Evolutionary conservation across 1,140 invertebrate genomes (phyloP).

Genomic region (Chrysoperla carnea): DNA sequence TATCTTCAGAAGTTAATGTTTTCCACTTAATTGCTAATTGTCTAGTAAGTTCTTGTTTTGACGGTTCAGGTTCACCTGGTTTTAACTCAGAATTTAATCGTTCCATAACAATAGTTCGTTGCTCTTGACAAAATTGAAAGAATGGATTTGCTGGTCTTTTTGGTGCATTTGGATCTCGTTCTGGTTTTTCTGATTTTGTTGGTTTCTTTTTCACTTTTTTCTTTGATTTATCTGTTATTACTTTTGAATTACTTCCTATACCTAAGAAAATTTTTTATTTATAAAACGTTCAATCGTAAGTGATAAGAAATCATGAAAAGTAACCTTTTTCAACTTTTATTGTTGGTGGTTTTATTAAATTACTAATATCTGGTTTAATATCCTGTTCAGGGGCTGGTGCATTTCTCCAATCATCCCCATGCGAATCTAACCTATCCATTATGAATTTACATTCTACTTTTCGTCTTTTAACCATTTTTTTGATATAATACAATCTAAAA

Average conservation of each 20-base stretch:
- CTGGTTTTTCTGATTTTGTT: slow-evolving; percentile 28
- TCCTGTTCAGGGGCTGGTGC: slow-evolving; percentile 19
- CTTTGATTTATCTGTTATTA: slow-evolving; percentile 16
- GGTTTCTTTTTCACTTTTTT: slow-evolving; percentile 27
- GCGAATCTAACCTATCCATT: slow-evolving; percentile 27
- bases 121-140: slow-evolving; percentile 65
- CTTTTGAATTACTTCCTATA: slow-evolving; percentile 4
- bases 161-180: slow-evolving; percentile 55
- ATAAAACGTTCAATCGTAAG: no score
- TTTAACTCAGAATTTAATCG: slow-evolving; percentile 30
- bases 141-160: slow-evolving; percentile 65
- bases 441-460: slow-evolving; percentile 33
- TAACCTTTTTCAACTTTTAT: slow-evolving; percentile 22
- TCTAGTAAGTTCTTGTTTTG: slow-evolving; percentile 55
- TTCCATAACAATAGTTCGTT: slow-evolving; percentile 50
- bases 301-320: no score
- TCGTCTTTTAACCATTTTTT: slow-evolving; percentile 32
- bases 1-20: slow-evolving; percentile 44
- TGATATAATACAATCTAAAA: slow-evolving; percentile 36
- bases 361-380: slow-evolving; percentile 19
- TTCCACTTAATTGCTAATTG: slow-evolving; percentile 57
- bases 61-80: slow-evolving; percentile 44
- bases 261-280: slow-evolving; percentile 3
- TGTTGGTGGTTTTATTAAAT: slow-evolving; percentile 16
- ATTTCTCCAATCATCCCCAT: slow-evolving; percentile 27